Conservation (phyloP, 1,140 invertebrate genomes). For the Physella acuta region DNA sequence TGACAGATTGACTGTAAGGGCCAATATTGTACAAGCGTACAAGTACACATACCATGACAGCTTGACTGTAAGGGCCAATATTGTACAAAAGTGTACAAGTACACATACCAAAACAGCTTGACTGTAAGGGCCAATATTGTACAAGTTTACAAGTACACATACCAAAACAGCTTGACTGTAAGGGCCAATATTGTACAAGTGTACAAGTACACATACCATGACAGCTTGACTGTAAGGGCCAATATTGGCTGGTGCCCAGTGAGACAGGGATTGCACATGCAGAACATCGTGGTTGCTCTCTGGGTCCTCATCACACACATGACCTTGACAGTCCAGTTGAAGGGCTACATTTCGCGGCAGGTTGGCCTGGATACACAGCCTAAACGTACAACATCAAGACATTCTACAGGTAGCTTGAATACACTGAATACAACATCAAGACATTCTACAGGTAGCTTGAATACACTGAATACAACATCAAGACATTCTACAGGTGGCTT, state of each 20-base stretch:
- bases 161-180: conserved; percentile 89
- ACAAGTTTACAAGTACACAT: no score
- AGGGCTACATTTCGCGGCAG: conserved; percentile 73
- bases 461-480: no score
- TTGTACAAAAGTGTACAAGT: no score
- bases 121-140: conserved; percentile 95
- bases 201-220: conserved; percentile 66
- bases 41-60: conserved; percentile 69
- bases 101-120: conserved; percentile 79
- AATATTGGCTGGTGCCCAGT: conserved; percentile 95
- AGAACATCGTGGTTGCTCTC: conserved; percentile 61
- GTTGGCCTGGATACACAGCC: conserved; percentile 83
- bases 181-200: conserved; percentile 93
- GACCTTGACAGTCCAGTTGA: conserved; percentile 68
- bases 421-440: no score
- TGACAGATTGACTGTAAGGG: conserved; percentile 88
- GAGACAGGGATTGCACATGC: conserved; percentile 91
- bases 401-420: no score
- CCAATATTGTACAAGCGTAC: no score
- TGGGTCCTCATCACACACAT: not conserved
- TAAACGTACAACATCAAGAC: no score
- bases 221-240: conserved; percentile 92
- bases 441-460: no score
- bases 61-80: conserved; percentile 94
- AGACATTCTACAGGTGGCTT: no score